Evolutionary conservation across 2,888 invertebrate species (phyloP), one percentile per base, ranked within the genome.

Genomic region (Dichetophora obliterata): DNA sequence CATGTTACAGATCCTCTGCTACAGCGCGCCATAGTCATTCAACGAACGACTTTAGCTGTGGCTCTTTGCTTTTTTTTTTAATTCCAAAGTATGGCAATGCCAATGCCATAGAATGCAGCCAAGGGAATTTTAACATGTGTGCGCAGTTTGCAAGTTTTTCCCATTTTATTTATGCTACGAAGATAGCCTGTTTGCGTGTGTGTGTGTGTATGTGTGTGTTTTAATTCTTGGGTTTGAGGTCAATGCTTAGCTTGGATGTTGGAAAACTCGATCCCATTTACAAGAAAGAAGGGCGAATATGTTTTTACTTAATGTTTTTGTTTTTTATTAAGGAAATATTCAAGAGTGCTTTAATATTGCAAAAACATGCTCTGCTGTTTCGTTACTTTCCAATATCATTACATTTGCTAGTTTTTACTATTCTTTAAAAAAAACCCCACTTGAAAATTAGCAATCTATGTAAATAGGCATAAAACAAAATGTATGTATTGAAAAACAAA

Each of bases 71-170:
- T 50, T 19, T 54, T 70, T 71, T 71, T 43, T 43, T 34, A 63
- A 22, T 16, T n/a, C 19, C 31, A 57, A 24, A 70, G 54, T 50
- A 37, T 71, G 57, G 61, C 27, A 61, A 61, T 61, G 61, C 61
- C 69, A 69, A 52, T n/a, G 50, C 37, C 57, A 59, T 37, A 71
- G 37, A 59, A 59, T 71, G 57, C 71, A 71, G 34, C 71, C 59
- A 14, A 71, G 71, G 71, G 71, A 71, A 57, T 71, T 71, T 71
- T 16, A 71, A 57, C 71, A 71, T 71, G 71, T 71, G 71, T 59
- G 57, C 71, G 37, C 57, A 71, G 54, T 71, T 71, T 57, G 54
- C 54, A 59, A 22, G 37, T 43, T 71, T 71, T 59, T 43, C 24
- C 6, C 37, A 22, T 43, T 37, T 59, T 71, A 22, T 71, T 71